Evolutionary conservation across 2,113 vertebrate genomes (phyloP).

Genomic region (Ophthalmolycus amberensis): DNA sequence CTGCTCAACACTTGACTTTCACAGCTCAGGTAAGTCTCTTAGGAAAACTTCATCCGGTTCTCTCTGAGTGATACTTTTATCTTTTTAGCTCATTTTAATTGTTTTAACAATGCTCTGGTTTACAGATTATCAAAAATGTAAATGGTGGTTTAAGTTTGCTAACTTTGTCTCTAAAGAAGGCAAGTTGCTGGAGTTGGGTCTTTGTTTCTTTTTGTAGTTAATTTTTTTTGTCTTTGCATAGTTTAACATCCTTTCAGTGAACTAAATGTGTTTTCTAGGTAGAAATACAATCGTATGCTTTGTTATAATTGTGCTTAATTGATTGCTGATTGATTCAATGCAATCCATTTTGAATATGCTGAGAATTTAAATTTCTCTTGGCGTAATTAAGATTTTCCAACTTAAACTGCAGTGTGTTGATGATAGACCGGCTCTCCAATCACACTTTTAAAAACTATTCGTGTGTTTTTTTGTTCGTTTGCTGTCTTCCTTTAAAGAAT

Average conservation of each 20-base stretch:
- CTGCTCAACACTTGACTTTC: background rate
- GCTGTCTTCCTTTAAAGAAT: conserved; percentile 45
- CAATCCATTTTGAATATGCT: background rate
- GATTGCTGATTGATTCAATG: background rate
- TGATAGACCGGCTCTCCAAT: background rate
- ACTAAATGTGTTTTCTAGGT: background rate
- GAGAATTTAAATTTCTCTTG: background rate
- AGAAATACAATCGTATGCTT: background rate
- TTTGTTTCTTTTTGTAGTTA: too few relatives aligned
- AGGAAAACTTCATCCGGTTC: background rate
- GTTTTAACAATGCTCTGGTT: background rate
- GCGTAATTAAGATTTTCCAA: background rate
- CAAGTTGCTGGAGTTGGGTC: too few relatives aligned
- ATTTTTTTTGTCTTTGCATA: background rate
- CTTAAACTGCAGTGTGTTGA: background rate
- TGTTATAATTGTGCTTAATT: background rate
- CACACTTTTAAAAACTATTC: background rate
- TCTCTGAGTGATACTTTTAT: too few relatives aligned
- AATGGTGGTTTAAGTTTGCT: background rate
- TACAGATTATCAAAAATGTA: background rate
- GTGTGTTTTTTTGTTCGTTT: background rate
- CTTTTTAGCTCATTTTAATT: too few relatives aligned
- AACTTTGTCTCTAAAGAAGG: background rate
- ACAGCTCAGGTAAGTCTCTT: conserved; percentile 24
- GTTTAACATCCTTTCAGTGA: background rate